Conservation (phyloP, 2,888 invertebrate genomes). For the Agrochola lota region DNA sequence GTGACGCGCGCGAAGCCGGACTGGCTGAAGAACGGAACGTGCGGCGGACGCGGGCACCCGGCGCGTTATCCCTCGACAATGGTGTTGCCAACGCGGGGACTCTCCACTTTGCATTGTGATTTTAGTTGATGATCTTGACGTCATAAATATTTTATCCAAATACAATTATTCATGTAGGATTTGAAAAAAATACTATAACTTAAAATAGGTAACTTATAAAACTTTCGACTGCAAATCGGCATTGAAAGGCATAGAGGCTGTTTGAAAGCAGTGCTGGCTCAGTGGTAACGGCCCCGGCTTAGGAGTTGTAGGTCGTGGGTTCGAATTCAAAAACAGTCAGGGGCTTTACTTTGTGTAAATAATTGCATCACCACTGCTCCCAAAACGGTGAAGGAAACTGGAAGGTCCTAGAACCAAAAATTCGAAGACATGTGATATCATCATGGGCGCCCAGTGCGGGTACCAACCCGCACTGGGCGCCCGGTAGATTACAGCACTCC, state of each 20-base stretch:
- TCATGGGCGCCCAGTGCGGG: no score
- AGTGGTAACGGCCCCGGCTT: no score
- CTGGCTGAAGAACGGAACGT: conserved; percentile 70
- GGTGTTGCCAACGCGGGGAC: conserved; percentile 69
- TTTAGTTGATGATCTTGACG: not conserved
- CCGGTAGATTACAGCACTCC: no score
- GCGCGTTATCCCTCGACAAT: conserved; percentile 64
- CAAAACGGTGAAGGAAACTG: no score
- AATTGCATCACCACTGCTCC: no score
- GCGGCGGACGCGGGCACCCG: conserved; percentile 70
- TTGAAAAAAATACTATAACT: not conserved
- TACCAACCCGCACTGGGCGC: no score
- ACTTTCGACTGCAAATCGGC: not conserved
- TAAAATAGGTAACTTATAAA: not conserved
- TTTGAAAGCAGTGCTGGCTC: no score
- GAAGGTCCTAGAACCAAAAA: no score
- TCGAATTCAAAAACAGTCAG: no score
- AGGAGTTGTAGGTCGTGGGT: no score
- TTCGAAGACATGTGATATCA: no score
- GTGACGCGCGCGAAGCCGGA: conserved; percentile 84
- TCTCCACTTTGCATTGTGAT: conserved; percentile 34
- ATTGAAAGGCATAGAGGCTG: not conserved
- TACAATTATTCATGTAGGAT: not conserved
- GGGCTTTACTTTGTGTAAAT: no score
- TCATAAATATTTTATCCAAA: not conserved